Conservation (phyloP, 2,888 invertebrate species). For the Nasonia oneida region DNA sequence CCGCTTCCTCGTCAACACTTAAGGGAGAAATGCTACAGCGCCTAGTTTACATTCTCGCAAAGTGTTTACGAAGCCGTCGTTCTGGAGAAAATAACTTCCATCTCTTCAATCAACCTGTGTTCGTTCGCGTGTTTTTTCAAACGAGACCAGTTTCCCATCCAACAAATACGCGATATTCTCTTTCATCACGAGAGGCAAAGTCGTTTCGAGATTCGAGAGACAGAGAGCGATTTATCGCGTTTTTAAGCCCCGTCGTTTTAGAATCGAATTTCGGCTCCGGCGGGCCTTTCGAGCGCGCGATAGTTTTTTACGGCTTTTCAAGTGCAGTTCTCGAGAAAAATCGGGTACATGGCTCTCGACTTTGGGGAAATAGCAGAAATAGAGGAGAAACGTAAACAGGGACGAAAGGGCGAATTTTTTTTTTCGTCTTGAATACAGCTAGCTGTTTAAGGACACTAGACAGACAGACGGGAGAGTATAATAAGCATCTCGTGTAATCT, state of each 20-base stretch:
- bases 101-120: no score
- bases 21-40: not conserved
- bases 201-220: not conserved
- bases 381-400: not conserved
- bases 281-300: no score
- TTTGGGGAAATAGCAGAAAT: constrained; percentile 9
- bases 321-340: constrained; percentile 37
- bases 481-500: no score
- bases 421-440: not conserved
- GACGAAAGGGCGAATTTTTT: no score
- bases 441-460: no score
- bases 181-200: not conserved
- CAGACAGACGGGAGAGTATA: no score
- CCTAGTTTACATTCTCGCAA: not conserved
- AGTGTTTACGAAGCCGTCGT: not conserved
- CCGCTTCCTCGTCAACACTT: not conserved
- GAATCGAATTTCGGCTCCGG: constrained; percentile 23
- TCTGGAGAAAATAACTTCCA: no score
- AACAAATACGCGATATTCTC: no score
- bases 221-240: no score
- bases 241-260: not conserved
- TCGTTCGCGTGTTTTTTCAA: no score
- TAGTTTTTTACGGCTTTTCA: constrained; percentile 41
- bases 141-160: no score
- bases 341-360: not conserved